Conservation (phyloP, 2,888 invertebrate genomes). For the Penaeus monodon region DNA sequence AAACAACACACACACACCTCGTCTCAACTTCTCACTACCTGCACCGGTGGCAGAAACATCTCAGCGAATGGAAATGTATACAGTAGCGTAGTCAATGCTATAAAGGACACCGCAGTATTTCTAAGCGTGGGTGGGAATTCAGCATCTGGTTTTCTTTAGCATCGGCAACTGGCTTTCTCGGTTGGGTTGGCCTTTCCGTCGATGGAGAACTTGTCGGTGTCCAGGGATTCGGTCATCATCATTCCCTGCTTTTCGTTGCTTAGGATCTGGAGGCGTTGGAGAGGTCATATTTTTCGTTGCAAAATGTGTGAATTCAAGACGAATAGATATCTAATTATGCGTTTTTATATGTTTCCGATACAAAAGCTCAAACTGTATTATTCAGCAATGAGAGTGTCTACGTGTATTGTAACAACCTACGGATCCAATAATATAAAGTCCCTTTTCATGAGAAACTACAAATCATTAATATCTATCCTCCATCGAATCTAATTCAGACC, state of each 20-base stretch:
- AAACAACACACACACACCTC: too few relatives aligned
- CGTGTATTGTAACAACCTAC: not conserved
- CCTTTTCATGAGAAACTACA: too few relatives aligned
- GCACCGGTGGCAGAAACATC: too few relatives aligned
- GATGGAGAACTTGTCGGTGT: constrained; percentile 61
- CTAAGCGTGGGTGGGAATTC: not conserved
- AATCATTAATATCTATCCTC: too few relatives aligned
- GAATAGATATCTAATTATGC: not conserved
- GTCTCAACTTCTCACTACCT: too few relatives aligned
- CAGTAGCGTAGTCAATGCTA: not conserved
- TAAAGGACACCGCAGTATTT: not conserved
- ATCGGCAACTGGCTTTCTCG: constrained; percentile 38
- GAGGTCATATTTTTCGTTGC: too few relatives aligned
- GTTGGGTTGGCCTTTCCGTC: constrained; percentile 45
- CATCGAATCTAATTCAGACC: too few relatives aligned
- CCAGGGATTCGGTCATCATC: constrained; percentile 53
- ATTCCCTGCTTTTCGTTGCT: constrained; percentile 62
- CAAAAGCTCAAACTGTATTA: not conserved
- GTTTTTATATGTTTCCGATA: not conserved
- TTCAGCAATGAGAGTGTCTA: not conserved
- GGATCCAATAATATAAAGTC: not conserved
- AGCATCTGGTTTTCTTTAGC: constrained; percentile 9
- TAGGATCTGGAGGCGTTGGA: constrained; percentile 46
- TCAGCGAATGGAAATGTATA: too few relatives aligned
- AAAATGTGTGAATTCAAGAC: not conserved